Evolutionary conservation across 92 coral and sea anemone species (phyloP).

Genomic region (Bergia puertoricense): DNA sequence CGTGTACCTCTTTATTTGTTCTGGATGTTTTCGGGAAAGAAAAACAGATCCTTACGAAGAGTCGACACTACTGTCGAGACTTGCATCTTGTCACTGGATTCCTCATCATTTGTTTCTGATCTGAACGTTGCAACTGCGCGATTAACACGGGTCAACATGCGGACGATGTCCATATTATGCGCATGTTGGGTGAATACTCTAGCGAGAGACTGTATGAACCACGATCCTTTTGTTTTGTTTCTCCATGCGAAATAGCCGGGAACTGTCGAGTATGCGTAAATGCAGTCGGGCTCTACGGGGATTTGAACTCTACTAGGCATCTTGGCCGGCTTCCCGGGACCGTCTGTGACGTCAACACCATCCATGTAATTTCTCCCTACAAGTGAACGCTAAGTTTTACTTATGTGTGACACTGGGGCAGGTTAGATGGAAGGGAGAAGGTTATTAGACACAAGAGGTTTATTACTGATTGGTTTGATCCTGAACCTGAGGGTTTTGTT

Average conservation of each 20-base stretch:
- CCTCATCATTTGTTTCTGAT: constrained; percentile 71
- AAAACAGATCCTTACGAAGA: constrained; percentile 78
- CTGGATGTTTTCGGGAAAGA: constrained; percentile 68
- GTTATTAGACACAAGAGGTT: too few relatives aligned
- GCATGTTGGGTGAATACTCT: constrained; percentile 62
- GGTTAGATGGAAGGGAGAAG: too few relatives aligned
- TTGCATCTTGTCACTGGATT: constrained; percentile 75
- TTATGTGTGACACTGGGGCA: too few relatives aligned
- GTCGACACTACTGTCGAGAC: constrained; percentile 78
- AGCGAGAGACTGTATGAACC: constrained; percentile 77
- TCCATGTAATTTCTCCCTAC: constrained; percentile 67
- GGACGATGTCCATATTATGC: constrained; percentile 57
- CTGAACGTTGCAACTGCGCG: constrained; percentile 69
- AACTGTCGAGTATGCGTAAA: constrained; percentile 83
- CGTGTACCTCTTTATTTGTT: constrained; percentile 19
- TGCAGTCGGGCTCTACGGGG: constrained; percentile 79
- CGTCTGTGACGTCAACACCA: constrained; percentile 73
- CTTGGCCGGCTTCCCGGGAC: constrained; percentile 45
- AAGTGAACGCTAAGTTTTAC: too few relatives aligned
- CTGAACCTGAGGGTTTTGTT: too few relatives aligned
- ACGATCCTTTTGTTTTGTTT: constrained; percentile 77
- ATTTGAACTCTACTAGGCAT: constrained; percentile 46
- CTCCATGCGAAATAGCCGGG: constrained; percentile 85
- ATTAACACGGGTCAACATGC: constrained; percentile 83
- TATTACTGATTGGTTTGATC: too few relatives aligned